phyloP scores from a whole-genome alignment of 2,888 invertebrate genomes.

The Caenorhabditis zanzibari region DNA sequence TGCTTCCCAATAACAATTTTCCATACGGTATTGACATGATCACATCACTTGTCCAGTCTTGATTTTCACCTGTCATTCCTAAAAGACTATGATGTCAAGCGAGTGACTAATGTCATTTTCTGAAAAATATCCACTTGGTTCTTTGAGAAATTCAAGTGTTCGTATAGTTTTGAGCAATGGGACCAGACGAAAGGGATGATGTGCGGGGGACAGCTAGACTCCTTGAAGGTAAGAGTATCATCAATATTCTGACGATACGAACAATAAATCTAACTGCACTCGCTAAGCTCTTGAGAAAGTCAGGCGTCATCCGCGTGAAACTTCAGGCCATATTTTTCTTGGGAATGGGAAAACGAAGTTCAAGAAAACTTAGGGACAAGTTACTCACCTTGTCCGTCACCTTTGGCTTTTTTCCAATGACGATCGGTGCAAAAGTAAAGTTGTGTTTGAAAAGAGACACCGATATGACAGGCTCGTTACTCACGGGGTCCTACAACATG shows the following conservation, averaged over 20 bases:
- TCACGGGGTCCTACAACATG: conserved; percentile 47
- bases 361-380: not conserved
- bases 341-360: not conserved
- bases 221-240: conserved; percentile 15
- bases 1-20: conserved; percentile 24
- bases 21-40: conserved; percentile 36
- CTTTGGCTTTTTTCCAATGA: conserved; percentile 57
- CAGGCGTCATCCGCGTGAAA: not conserved
- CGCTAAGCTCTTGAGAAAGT: not conserved
- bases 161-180: conserved; percentile 10
- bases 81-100: conserved; percentile 3
- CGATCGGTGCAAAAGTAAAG: conserved; percentile 45
- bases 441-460: conserved; percentile 61
- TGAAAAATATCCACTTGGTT: conserved; percentile 11
- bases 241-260: conserved; percentile 22
- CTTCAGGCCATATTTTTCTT: not conserved
- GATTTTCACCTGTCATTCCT: conserved; percentile 38
- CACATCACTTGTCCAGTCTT: conserved; percentile 5
- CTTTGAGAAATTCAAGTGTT: conserved; percentile 33
- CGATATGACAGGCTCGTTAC: conserved; percentile 52
- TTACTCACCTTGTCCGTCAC: conserved; percentile 43
- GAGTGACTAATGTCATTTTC: conserved; percentile 31
- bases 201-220: not conserved
- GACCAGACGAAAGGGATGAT: not conserved
- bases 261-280: conserved; percentile 25